Evolutionary conservation across 2,797 vertebrate genomes (phyloP), one percentile per base, ranked within the genome.

Genomic region (Natrix natrix): DNA sequence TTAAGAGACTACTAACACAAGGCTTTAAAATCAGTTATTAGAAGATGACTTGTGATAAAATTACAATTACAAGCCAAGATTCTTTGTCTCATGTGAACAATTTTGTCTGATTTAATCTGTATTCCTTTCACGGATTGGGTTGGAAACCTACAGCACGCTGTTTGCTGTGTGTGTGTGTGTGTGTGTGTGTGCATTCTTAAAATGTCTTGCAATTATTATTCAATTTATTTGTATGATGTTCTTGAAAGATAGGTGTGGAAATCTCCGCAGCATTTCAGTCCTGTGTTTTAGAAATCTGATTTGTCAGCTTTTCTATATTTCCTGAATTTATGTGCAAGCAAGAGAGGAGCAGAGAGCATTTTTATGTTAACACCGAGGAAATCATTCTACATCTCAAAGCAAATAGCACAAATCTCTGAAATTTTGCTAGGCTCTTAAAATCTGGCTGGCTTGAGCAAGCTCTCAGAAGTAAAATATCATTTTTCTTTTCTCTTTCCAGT

Each of bases 351-450:
- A 91, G 61, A 4, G 3, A 90, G 59, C 90, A 20, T 1, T 69
- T 91, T 90, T 96, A 94, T 93, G 56, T 86, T 90, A 90, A 86
- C 16, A 56, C 57, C 26, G 13, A 59, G 43, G 66, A 92, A 91
- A 91, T 56, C 28, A 17, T 59, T 63, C 89, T 94, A 88, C 94
- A 61, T 83, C 26, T 66, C 54, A 92, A 63, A 63, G 91, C 48
- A 88, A 86, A 6, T 43, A 20, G 83, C 24, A 48, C 86, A 92
- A 87, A 63, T 90, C 88, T 91, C 26, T 88, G 4, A 74, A 69
- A 63, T 16, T 87, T 32, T n/a, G 5, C 37, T 10, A 91, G 66
- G 56, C n/a, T 94, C 86, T 92, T 2, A 1, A 0, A 59, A 43
- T n/a, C 37, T 60, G 60, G 1, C 13, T 10, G 43, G 22, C 61